Evolutionary conservation across 2,888 invertebrate species (phyloP).

Genomic region (Himalopsyche anomala): DNA sequence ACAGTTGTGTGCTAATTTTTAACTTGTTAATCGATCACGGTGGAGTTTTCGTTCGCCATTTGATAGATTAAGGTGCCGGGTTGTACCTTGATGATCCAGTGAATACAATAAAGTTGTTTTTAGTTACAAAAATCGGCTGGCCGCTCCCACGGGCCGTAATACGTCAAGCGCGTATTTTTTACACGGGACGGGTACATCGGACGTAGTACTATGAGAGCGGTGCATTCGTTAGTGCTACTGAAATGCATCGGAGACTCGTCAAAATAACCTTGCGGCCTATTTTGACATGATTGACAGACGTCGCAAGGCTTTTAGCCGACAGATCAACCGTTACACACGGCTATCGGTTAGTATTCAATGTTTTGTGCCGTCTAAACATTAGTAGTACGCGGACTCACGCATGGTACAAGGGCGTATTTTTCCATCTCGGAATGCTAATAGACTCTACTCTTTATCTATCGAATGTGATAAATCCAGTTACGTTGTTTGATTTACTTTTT

Average conservation of each 20-base stretch:
- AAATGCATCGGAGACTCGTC: conserved; percentile 58
- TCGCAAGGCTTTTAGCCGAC: conserved; percentile 54
- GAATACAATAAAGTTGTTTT: conserved; percentile 47
- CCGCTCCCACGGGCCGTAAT: conserved; percentile 62
- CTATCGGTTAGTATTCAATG: conserved; percentile 57
- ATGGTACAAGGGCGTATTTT: conserved; percentile 59
- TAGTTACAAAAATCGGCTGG: conserved; percentile 47
- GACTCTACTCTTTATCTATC: conserved; percentile 51
- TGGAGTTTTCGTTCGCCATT: conserved; percentile 45
- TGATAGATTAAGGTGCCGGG: conserved; percentile 28
- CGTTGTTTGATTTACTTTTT: conserved; percentile 44
- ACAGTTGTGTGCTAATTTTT: conserved; percentile 58
- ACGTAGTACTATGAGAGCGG: conserved; percentile 55
- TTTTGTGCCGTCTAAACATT: conserved; percentile 50
- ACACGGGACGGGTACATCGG: conserved; percentile 57
- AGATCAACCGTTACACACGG: conserved; percentile 54
- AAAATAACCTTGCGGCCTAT: conserved; percentile 52
- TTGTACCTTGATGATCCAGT: conserved; percentile 40
- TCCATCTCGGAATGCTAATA: conserved; percentile 43
- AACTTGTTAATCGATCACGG: conserved; percentile 60
- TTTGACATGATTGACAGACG: conserved; percentile 61
- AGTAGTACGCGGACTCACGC: conserved; percentile 48
- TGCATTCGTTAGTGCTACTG: conserved; percentile 52
- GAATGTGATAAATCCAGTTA: conserved; percentile 49
- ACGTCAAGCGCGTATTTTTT: conserved; percentile 62